Conservation (phyloP, 2,888 invertebrate genomes). For the Serrognathus titanus region DNA sequence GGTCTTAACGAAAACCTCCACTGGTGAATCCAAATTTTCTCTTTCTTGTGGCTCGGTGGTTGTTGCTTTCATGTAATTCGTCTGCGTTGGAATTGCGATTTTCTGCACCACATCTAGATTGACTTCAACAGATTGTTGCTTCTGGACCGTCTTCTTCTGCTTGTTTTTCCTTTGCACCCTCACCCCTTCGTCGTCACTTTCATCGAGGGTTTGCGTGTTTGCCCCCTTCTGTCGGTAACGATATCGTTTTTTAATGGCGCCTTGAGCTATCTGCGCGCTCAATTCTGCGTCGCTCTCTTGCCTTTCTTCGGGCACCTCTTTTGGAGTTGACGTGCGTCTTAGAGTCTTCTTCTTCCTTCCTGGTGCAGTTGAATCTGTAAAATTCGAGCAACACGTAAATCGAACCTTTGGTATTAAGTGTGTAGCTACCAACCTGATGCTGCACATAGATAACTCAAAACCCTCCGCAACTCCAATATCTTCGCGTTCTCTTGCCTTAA, state of each 20-base stretch:
- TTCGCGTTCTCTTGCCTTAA: constrained; percentile 34
- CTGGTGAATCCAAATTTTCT: constrained; percentile 36
- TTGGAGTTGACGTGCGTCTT: constrained; percentile 29
- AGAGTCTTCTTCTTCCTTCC: constrained; percentile 30
- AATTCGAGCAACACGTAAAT: not conserved
- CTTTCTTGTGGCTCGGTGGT: constrained; percentile 8
- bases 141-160: constrained; percentile 18
- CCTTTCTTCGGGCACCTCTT: constrained; percentile 8
- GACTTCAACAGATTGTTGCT: constrained; percentile 15
- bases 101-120: constrained; percentile 33
- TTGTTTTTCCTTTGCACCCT: constrained; percentile 20
- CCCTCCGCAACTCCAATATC: constrained; percentile 47
- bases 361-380: constrained; percentile 38
- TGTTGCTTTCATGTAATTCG: constrained; percentile 27
- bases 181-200: constrained; percentile 40
- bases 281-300: constrained; percentile 11
- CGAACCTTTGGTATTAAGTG: not conserved
- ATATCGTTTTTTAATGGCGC: constrained; percentile 42
- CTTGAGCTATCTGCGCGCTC: constrained; percentile 28
- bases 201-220: constrained; percentile 32
- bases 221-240: constrained; percentile 39
- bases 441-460: constrained; percentile 46
- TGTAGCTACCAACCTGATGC: constrained; percentile 37
- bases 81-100: constrained; percentile 34
- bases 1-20: constrained; percentile 74